Percentiles rank a stretch among this genome's conserved stretches.
These are phyloP conservation scores for Hyppa rectilinea DNA, from an alignment of 2,888 invertebrate genomes.

Conservation along the genomic window DNA sequence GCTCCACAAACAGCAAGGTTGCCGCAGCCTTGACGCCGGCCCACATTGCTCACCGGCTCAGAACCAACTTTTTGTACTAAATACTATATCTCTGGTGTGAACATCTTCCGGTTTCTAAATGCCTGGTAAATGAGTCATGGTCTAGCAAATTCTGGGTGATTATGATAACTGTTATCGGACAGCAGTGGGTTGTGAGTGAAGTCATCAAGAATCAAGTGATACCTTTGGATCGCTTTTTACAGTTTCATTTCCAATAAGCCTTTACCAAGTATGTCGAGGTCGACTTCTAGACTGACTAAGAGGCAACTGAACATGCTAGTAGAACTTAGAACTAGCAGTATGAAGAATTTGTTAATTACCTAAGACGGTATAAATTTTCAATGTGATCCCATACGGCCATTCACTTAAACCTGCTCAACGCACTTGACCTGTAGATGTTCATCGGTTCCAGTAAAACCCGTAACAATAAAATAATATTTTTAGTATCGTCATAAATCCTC, in stretches of 20 bases:
- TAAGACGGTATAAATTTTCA: not conserved
- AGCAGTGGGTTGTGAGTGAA: slow-evolving; percentile 25
- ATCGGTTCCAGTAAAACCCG: slow-evolving; percentile 45
- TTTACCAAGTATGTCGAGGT: slow-evolving; percentile 47
- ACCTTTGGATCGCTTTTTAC: slow-evolving; percentile 1
- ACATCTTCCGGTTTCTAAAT: slow-evolving; percentile 74
- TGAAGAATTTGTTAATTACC: not conserved
- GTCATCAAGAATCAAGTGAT: slow-evolving; percentile 11
- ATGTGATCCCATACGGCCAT: slow-evolving; percentile 3
- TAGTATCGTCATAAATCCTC: slow-evolving; percentile 55
- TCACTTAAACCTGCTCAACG: slow-evolving; percentile 10
- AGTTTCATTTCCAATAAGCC: slow-evolving; percentile 21
- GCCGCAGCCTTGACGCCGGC: slow-evolving; percentile 88
- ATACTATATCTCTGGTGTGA: slow-evolving; percentile 75
- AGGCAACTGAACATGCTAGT: not conserved
- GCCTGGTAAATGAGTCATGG: slow-evolving; percentile 60
- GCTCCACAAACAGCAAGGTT: slow-evolving; percentile 90
- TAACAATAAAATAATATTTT: slow-evolving; percentile 53
- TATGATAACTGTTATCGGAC: slow-evolving; percentile 52
- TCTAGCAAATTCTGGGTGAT: slow-evolving; percentile 29
- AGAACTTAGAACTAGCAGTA: not conserved
- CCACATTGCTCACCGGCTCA: slow-evolving; percentile 87
- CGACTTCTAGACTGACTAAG: slow-evolving; percentile 38
- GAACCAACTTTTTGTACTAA: slow-evolving; percentile 84
- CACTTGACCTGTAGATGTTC: slow-evolving; percentile 39